These are phyloP conservation scores for Carapus acus DNA, from an alignment of 2,797 vertebrate genomes.

Conservation along the genomic window DNA sequence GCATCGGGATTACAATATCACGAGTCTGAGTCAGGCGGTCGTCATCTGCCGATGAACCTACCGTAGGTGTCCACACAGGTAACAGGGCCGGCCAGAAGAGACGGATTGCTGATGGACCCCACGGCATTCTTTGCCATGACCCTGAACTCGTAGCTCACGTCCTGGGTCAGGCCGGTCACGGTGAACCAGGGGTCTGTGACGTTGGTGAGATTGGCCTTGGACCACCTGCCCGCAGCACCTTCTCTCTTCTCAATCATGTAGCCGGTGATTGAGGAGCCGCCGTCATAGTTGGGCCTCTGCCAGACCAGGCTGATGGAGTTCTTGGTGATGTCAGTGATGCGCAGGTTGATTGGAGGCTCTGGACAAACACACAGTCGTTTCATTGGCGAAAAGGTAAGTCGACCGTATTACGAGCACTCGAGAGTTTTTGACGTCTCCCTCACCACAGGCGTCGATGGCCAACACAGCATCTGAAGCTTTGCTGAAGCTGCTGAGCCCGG, in stretches of 20 bases:
- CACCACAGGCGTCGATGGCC: conserved; percentile 97
- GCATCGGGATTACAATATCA: neutral
- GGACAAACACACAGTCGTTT: conserved; percentile 31
- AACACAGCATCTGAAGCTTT: conserved; percentile 89
- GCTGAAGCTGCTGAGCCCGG: conserved; percentile 88
- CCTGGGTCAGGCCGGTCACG: conserved; percentile 86
- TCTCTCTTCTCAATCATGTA: conserved; percentile 89
- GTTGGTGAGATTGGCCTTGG: conserved; percentile 88
- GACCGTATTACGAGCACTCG: no score
- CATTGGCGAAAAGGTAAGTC: no score
- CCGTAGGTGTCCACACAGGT: conserved; percentile 93
- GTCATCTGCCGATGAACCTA: no score
- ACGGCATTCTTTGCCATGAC: conserved; percentile 92
- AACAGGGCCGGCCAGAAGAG: conserved; percentile 82
- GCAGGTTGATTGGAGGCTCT: conserved; percentile 89
- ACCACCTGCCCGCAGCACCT: conserved; percentile 80
- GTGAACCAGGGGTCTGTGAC: conserved; percentile 85
- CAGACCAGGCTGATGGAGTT: conserved; percentile 83
- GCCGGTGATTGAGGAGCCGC: conserved; percentile 90
- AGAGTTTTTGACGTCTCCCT: conserved; percentile 48
- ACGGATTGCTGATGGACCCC: conserved; percentile 94
- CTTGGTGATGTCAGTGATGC: conserved; percentile 91
- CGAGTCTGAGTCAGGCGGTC: no score
- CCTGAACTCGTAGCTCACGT: conserved; percentile 90
- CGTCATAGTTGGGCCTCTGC: conserved; percentile 90